Conservation (phyloP, 2,797 vertebrate genomes). For the Amphiprion clarkii region DNA sequence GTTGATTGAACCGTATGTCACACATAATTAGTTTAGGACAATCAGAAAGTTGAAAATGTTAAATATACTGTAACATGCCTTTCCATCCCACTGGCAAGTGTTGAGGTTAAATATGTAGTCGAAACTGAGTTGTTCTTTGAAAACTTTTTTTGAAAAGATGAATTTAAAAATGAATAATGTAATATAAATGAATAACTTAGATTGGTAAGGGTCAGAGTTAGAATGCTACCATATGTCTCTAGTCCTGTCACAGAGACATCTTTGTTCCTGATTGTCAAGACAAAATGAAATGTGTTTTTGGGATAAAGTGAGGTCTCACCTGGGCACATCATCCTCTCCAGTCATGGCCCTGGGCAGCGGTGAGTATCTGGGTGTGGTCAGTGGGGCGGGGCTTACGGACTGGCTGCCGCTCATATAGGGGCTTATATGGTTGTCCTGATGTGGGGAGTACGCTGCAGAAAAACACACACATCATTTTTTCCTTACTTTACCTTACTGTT, state of each 20-base stretch:
- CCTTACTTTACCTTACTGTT: background rate
- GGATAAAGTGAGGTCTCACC: constrained; percentile 80
- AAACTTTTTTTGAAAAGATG: background rate
- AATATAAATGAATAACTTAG: background rate
- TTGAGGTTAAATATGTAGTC: background rate
- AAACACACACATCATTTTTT: background rate
- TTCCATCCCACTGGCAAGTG: no score
- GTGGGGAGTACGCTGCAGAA: constrained; percentile 90
- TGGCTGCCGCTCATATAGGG: constrained; percentile 88
- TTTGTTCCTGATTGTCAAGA: no score
- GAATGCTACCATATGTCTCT: background rate
- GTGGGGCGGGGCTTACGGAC: constrained; percentile 81
- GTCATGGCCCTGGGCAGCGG: constrained; percentile 91
- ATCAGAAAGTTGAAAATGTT: no score
- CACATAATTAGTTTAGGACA: no score
- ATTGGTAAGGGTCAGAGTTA: background rate
- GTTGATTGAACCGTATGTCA: no score
- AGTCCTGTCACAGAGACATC: background rate
- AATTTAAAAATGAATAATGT: background rate
- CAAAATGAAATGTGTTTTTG: background rate
- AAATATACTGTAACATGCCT: no score
- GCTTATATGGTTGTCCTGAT: constrained; percentile 93
- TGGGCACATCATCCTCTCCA: constrained; percentile 93
- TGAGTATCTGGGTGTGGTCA: constrained; percentile 89
- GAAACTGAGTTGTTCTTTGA: background rate